phyloP scores from a whole-genome alignment of 2,888 invertebrate genomes.

The Athalia rosae region DNA sequence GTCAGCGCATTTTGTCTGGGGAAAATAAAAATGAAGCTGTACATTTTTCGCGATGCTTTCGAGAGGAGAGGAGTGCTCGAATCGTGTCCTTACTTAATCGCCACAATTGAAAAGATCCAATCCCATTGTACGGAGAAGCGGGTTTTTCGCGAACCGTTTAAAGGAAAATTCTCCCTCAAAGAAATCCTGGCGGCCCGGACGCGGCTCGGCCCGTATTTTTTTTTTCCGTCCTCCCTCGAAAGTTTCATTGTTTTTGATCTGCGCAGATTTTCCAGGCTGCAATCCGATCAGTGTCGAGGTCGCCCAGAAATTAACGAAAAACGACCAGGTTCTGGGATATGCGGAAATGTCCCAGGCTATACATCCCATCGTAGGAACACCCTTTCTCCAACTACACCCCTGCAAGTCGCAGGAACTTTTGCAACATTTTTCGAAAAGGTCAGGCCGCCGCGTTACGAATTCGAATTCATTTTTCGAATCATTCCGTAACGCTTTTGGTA shows the following conservation, averaged over 20 bases:
- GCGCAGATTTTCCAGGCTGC: slow-evolving; percentile 66
- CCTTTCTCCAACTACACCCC: slow-evolving; percentile 68
- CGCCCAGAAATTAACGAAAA: slow-evolving; percentile 59
- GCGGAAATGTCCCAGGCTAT: slow-evolving; percentile 69
- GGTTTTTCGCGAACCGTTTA: too few species aligned
- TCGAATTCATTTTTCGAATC: background rate
- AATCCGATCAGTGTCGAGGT: slow-evolving; percentile 65
- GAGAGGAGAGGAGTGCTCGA: background rate
- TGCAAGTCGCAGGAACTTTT: slow-evolving; percentile 67
- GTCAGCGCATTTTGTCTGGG: background rate
- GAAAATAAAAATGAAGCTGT: slow-evolving; percentile 1
- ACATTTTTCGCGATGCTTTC: background rate
- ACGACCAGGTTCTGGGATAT: slow-evolving; percentile 57
- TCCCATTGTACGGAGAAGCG: background rate
- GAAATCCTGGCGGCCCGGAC: too few species aligned
- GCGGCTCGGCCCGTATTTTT: background rate
- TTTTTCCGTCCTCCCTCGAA: background rate
- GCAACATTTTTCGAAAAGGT: slow-evolving; percentile 63
- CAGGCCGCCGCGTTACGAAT: background rate
- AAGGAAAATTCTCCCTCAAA: too few species aligned
- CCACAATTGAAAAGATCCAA: background rate
- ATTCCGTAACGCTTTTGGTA: too few species aligned
- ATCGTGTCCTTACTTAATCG: background rate
- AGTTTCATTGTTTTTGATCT: background rate
- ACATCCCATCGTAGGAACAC: slow-evolving; percentile 67